These are phyloP conservation scores for Ernsta delagoae DNA, from an alignment of 2,888 invertebrate genomes.

Conservation along the genomic window DNA sequence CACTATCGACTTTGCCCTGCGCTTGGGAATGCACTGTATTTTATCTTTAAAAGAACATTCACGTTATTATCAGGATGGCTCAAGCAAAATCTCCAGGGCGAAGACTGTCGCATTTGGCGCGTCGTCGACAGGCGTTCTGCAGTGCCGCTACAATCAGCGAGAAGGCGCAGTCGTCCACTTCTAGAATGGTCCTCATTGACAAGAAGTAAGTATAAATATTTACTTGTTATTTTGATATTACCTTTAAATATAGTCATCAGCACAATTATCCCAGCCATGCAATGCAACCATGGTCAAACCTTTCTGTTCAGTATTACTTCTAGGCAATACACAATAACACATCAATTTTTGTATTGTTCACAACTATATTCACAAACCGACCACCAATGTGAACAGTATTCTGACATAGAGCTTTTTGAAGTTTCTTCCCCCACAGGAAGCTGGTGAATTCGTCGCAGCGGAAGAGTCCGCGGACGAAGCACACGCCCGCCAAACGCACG, in stretches of 20 bases:
- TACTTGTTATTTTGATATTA: too few species aligned
- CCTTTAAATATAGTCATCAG: too few species aligned
- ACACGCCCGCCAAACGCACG: constrained; percentile 78
- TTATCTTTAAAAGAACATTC: not conserved
- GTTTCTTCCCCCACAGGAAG: constrained; percentile 82
- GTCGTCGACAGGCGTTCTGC: constrained; percentile 90
- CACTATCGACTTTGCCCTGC: too few species aligned
- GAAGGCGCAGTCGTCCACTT: constrained; percentile 67
- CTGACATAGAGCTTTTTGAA: constrained; percentile 58
- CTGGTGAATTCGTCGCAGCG: constrained; percentile 70
- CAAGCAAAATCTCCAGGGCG: constrained; percentile 89
- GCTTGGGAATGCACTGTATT: too few species aligned
- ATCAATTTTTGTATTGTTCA: too few species aligned
- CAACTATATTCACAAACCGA: too few species aligned
- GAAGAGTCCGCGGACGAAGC: constrained; percentile 78
- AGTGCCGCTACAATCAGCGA: constrained; percentile 85
- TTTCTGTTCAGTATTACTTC: too few species aligned
- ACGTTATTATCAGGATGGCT: constrained; percentile 59
- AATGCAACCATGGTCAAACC: too few species aligned
- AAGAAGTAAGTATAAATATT: constrained; percentile 80
- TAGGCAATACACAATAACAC: too few species aligned
- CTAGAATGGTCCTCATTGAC: constrained; percentile 87
- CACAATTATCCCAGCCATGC: too few species aligned
- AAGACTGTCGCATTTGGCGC: constrained; percentile 90
- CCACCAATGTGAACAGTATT: constrained; percentile 40